phyloP scores from a whole-genome alignment of 2,797 vertebrate genomes.

The Phoebastria nigripes region DNA sequence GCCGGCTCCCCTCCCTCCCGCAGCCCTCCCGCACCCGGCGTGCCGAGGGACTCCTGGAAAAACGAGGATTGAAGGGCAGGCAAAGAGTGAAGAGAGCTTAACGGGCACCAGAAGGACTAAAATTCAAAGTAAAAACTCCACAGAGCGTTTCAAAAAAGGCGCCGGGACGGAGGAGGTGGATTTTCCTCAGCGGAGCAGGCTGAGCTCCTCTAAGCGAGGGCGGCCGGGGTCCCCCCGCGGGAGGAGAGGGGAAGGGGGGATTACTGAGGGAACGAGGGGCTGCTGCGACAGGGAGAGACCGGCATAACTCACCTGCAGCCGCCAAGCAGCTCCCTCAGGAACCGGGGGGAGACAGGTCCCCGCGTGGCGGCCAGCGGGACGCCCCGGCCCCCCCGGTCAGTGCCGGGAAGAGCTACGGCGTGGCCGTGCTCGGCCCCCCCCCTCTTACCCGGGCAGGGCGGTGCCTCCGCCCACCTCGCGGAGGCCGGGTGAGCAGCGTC shows the following conservation, averaged over 20 bases:
- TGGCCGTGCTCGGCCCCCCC: too few species aligned
- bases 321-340: background rate
- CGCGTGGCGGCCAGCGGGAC: too few species aligned
- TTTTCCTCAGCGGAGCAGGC: background rate
- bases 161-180: too few species aligned
- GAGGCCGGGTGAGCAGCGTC: background rate
- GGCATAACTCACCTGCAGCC: background rate
- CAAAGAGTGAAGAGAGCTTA: too few species aligned
- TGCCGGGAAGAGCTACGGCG: background rate
- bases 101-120: background rate
- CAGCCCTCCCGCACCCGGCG: background rate
- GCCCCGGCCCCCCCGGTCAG: background rate
- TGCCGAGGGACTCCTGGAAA: too few species aligned
- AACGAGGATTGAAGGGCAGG: background rate
- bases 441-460: background rate
- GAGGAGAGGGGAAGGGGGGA: too few species aligned
- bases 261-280: too few species aligned
- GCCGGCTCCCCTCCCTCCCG: too few species aligned
- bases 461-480: background rate
- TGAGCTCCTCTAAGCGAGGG: background rate
- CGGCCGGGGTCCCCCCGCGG: too few species aligned
- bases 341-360: fast-evolving
- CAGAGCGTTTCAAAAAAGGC: background rate
- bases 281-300: too few species aligned
- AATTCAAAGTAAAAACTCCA: background rate